Evolutionary conservation across 2,888 invertebrate genomes (phyloP).

Genomic region (Cybosia mesomella): DNA sequence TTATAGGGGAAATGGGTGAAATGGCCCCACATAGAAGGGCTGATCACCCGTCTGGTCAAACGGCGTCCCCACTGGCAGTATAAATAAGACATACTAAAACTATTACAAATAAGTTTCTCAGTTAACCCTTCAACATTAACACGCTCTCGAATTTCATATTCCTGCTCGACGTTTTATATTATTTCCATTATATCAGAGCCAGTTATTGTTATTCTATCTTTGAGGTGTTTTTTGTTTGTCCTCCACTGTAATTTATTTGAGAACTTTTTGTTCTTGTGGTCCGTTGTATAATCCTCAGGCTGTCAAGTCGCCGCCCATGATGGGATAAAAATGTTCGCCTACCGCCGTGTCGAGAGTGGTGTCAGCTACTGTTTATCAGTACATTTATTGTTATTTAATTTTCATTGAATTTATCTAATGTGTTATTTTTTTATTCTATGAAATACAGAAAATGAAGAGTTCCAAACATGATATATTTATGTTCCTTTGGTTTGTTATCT

Average conservation of each 20-base stretch:
- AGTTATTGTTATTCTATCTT: conserved; percentile 80
- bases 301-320: conserved; percentile 63
- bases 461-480: neutral
- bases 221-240: conserved; percentile 63
- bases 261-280: conserved; percentile 54
- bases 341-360: conserved; percentile 47
- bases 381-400: conserved; percentile 30
- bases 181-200: conserved; percentile 66
- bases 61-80: no score
- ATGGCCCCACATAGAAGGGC: no score
- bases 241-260: conserved; percentile 53
- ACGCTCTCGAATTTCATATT: conserved; percentile 66
- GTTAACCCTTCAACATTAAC: conserved; percentile 50
- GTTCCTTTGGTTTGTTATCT: neutral
- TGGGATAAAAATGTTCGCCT: conserved; percentile 61
- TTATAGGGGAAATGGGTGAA: no score
- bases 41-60: no score
- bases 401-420: neutral
- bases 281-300: conserved; percentile 63
- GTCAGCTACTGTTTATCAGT: conserved; percentile 57
- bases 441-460: no score
- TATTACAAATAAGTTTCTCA: conserved; percentile 16
- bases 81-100: conserved; percentile 8
- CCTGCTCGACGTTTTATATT: conserved; percentile 58
- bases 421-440: neutral